Evolutionary conservation across 35 echinoderm and acorn worm species (phyloP).

Genomic region (Hemicentrotus pulcherrimus): DNA sequence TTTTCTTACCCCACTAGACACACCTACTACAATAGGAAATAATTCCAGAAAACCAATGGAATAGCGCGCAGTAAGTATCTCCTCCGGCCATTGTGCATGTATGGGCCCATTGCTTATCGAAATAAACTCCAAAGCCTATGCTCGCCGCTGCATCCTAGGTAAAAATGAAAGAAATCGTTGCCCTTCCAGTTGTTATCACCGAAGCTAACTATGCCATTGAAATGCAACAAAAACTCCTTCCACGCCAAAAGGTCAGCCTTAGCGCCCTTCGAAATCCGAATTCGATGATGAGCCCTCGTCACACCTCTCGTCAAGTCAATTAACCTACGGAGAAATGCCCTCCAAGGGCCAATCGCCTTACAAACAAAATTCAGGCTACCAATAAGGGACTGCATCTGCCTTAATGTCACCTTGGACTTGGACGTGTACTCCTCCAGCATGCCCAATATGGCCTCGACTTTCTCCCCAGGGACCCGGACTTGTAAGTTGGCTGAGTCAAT

Average conservation of each 20-base stretch:
- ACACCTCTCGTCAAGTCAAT: neutral
- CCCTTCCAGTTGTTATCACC: neutral
- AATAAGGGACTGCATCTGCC: slow-evolving; percentile 44
- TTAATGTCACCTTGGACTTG: neutral
- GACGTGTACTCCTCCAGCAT: neutral
- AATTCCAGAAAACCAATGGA: too few species aligned
- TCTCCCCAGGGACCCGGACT: slow-evolving; percentile 30
- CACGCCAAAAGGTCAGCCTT: neutral
- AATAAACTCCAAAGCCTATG: slow-evolving; percentile 54
- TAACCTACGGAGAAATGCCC: slow-evolving; percentile 41
- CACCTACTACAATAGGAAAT: too few species aligned
- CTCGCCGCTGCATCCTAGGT: slow-evolving; percentile 41
- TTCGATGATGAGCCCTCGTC: neutral
- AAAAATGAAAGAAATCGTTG: slow-evolving; percentile 27
- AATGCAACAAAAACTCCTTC: neutral
- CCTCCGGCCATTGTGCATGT: too few species aligned
- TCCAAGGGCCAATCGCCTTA: slow-evolving; percentile 40
- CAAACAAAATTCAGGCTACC: slow-evolving; percentile 56
- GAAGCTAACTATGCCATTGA: neutral
- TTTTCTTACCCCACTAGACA: too few species aligned
- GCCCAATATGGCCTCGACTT: neutral
- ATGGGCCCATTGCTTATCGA: slow-evolving; percentile 48
- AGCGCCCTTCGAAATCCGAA: slow-evolving; percentile 20
- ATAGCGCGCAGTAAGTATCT: too few species aligned
- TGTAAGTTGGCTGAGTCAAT: neutral